These are phyloP conservation scores for Dolomedes plantarius DNA, from an alignment of 2,888 invertebrate genomes.

Conservation along the genomic window DNA sequence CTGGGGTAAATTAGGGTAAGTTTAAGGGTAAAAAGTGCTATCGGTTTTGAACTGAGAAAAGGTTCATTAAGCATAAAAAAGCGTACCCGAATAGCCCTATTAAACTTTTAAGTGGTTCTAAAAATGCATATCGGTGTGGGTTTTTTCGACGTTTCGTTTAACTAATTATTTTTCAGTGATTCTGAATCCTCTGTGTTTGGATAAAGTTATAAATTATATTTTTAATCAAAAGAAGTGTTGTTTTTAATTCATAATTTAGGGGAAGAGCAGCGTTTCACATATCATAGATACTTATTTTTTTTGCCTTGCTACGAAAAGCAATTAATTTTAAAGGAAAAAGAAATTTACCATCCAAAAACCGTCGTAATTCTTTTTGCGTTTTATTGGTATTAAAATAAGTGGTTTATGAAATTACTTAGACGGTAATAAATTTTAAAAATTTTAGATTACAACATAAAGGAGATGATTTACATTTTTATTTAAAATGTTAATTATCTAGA, in stretches of 20 bases:
- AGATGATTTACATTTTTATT: conserved; percentile 6
- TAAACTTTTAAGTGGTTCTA: conserved; percentile 66
- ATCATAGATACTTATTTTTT: conserved; percentile 20
- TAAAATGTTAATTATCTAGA: conserved; percentile 1
- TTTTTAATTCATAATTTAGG: conserved; percentile 17
- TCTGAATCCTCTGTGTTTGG: conserved; percentile 16
- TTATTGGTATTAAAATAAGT: conserved; percentile 18
- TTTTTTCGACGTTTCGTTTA: conserved; percentile 17
- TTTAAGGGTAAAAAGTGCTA: conserved; percentile 44
- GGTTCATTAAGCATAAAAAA: conserved; percentile 47
- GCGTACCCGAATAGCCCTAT: conserved; percentile 48
- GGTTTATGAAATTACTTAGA: conserved; percentile 7
- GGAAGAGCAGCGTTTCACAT: neutral
- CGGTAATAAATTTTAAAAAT: conserved; percentile 6
- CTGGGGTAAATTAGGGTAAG: conserved; percentile 61
- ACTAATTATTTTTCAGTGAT: conserved; percentile 30
- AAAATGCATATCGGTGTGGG: conserved; percentile 28
- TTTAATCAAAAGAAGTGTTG: conserved; percentile 7
- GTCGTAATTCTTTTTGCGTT: neutral
- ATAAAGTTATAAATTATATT: conserved; percentile 27
- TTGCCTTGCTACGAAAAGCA: neutral
- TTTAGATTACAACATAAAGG: conserved; percentile 2
- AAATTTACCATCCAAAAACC: neutral
- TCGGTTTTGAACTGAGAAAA: conserved; percentile 47
- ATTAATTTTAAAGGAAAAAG: conserved; percentile 5